A percentile compares a stretch with the other conserved stretches of the same genome.
Conservation (phyloP, 1,140 invertebrate species). For the Drosophila miranda region DNA sequence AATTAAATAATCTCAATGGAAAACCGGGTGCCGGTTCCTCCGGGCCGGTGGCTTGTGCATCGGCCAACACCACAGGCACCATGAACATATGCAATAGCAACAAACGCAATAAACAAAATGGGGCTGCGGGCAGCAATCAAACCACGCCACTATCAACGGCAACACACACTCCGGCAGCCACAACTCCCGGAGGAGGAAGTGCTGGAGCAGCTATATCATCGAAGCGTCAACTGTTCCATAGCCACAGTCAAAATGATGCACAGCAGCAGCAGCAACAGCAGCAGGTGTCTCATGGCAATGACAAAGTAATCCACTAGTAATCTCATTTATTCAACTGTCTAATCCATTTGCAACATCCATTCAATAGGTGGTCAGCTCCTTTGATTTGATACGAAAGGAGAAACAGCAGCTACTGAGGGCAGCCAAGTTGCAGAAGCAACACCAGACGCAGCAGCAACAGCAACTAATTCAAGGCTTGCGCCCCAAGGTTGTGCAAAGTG, state of each 20-base stretch:
- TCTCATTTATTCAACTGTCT: neutral
- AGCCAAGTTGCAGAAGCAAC: slow-evolving; percentile 65
- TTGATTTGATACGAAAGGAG: slow-evolving; percentile 80
- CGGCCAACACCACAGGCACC: slow-evolving; percentile 12
- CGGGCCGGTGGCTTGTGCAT: slow-evolving; percentile 26
- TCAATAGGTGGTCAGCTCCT: slow-evolving; percentile 74
- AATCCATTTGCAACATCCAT: too few relatives aligned
- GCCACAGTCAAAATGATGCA: slow-evolving; percentile 77
- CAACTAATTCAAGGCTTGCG: slow-evolving; percentile 51
- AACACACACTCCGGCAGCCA: slow-evolving; percentile 15
- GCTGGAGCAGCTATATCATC: slow-evolving; percentile 33
- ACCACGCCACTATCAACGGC: slow-evolving; percentile 43
- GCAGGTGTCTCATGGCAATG: slow-evolving; percentile 40
- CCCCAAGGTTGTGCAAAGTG: slow-evolving; percentile 53
- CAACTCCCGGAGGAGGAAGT: slow-evolving; percentile 13
- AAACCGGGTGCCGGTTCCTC: slow-evolving; percentile 29
- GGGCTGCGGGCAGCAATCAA: slow-evolving; percentile 74
- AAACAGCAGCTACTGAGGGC: slow-evolving; percentile 73
- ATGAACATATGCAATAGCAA: slow-evolving; percentile 67
- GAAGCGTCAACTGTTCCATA: slow-evolving; percentile 77
- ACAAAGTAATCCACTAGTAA: slow-evolving; percentile 36
- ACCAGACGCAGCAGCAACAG: slow-evolving; percentile 53
- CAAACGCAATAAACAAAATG: slow-evolving; percentile 61
- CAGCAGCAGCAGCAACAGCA: slow-evolving; percentile 68
- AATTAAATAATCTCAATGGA: slow-evolving; percentile 77